Evolutionary conservation across 2,113 vertebrate genomes (phyloP).

Genomic region (Uria aalge): DNA sequence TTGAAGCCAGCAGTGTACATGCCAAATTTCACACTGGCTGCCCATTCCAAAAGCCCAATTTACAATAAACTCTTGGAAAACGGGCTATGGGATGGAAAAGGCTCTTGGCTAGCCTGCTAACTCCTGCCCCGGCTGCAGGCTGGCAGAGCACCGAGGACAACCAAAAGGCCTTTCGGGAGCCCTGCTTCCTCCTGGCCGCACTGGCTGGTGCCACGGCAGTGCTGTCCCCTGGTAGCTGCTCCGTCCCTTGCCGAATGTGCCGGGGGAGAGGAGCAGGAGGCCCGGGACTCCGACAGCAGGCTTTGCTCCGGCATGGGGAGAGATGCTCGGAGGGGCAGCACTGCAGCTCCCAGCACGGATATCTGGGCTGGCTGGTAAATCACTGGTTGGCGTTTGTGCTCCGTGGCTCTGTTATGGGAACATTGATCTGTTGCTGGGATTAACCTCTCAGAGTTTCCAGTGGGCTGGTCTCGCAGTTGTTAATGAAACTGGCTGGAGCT

Average conservation of each 20-base stretch:
- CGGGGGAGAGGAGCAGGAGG: accelerated
- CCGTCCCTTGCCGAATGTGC: not conserved
- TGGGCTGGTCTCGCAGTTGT: constrained; percentile 63
- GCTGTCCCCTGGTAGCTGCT: not conserved
- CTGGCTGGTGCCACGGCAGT: not conserved
- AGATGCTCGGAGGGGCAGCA: not conserved
- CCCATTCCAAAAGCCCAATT: not conserved
- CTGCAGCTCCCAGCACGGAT: not conserved
- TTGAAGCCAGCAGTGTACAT: not conserved
- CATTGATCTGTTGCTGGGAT: constrained; percentile 70
- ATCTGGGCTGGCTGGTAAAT: not conserved
- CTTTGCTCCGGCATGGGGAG: accelerated
- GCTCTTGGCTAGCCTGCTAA: not conserved
- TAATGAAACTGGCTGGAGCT: constrained; percentile 69
- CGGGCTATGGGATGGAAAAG: not conserved
- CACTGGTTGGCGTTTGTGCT: not conserved
- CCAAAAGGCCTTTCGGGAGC: not conserved
- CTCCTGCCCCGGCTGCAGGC: not conserved
- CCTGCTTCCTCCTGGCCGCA: accelerated
- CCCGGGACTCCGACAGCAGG: not conserved
- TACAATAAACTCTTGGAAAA: constrained; percentile 25
- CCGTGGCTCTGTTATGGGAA: constrained; percentile 53
- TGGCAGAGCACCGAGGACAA: not conserved
- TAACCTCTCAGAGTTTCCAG: constrained; percentile 71
- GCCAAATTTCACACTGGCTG: constrained; percentile 46